Evolutionary conservation across 2,113 vertebrate genomes (phyloP), one percentile per base, ranked within the genome.

Genomic region (Cyprinodon variegatus): DNA sequence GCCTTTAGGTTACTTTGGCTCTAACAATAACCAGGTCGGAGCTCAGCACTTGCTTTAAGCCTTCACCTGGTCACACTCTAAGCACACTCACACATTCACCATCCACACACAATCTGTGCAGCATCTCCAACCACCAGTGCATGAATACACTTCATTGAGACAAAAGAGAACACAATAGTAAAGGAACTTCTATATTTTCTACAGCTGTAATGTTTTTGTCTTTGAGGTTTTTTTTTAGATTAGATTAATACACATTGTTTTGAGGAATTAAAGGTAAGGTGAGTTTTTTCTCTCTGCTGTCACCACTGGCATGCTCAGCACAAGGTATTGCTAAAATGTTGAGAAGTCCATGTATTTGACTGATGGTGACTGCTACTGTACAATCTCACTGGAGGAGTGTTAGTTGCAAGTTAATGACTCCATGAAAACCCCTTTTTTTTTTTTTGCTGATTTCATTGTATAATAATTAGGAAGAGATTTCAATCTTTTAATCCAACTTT

Each of bases 1-100:
- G 89, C 88, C 90, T 88, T 79, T 75, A 89, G 88, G 87, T 89
- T 82, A 88, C 78, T 82, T 78, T 62, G 60, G 60, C 70, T 71
- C 13, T 4, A 72, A 48, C 41, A 48, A 22, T 38, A 62, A 72
- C 41, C 70, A 63, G 70, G 70, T 48, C 43, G 70, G 88, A 73
- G 66, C 83, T 70, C 71, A 78, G 83, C 83, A 86, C 50, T 87
- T 80, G 81, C 86, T 82, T 78, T 79, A 65, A 83, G 91, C 82
- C 83, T 84, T 83, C 86, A 93, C 89, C 89, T 92, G 90, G 82
- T 88, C 80, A 77, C 68, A 62, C 66, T 60, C 0, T 29, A 40
- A 40, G 61, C 53, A 14, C 67, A 75, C 62, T 46, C 38, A 61
- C 61, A 65, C 59, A 59, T 72, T 61, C 61, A 61, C 3, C 14